These are phyloP conservation scores for Dromiciops gliroides DNA, from an alignment of 2,113 vertebrate species.

Conservation along the genomic window DNA sequence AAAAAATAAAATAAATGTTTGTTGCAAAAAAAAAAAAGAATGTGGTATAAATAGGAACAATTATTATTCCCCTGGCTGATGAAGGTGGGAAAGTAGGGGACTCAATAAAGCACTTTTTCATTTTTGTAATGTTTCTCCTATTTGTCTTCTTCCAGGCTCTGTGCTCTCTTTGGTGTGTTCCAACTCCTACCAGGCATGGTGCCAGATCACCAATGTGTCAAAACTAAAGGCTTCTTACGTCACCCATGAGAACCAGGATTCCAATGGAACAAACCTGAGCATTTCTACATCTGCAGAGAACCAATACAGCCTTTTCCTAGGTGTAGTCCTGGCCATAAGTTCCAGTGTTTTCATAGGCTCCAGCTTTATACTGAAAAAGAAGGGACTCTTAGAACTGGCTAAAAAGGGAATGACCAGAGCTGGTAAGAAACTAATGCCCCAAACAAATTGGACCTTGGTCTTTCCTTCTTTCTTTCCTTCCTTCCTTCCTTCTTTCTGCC, in stretches of 20 bases:
- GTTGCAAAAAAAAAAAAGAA: too few relatives aligned
- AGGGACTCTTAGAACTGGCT: conserved; percentile 86
- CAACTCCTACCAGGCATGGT: conserved; percentile 78
- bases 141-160: conserved; percentile 71
- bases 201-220: conserved; percentile 82
- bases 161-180: conserved; percentile 78
- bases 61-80: background rate
- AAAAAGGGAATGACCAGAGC: conserved; percentile 84
- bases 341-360: conserved; percentile 88
- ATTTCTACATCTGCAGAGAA: conserved; percentile 68
- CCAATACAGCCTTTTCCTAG: conserved; percentile 81
- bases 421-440: conserved; percentile 77
- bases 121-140: conserved; percentile 16
- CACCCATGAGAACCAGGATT: background rate
- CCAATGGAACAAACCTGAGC: conserved; percentile 71
- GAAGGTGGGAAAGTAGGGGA: background rate
- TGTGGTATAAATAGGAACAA: background rate
- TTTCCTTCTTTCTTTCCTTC: too few relatives aligned
- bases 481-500: background rate
- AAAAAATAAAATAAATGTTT: too few relatives aligned
- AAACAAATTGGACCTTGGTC: too few relatives aligned
- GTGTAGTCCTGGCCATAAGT: conserved; percentile 82
- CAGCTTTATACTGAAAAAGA: conserved; percentile 90
- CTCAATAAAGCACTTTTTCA: background rate
- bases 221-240: conserved; percentile 46